Evolutionary conservation across 2,797 vertebrate species (phyloP).

Genomic region (Philypnodon macrostomus): DNA sequence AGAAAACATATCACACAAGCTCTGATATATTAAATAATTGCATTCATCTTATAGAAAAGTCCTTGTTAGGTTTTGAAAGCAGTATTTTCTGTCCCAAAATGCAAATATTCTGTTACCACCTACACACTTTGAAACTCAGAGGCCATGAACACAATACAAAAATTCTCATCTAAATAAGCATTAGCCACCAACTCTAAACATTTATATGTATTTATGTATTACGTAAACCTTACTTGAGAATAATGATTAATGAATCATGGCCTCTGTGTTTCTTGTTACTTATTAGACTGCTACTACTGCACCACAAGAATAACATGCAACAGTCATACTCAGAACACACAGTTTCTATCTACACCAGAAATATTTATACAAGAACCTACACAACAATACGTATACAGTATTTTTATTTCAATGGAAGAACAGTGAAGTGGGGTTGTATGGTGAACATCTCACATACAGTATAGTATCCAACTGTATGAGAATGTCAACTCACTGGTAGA

Average conservation of each 20-base stretch:
- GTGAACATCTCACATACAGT: no score
- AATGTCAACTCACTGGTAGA: no score
- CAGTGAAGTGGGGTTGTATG: no score
- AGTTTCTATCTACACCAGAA: conserved; percentile 15
- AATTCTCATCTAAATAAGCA: no score
- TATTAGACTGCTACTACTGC: conserved; percentile 1
- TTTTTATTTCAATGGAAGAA: no score
- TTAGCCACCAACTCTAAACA: no score
- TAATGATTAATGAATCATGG: conserved; percentile 15
- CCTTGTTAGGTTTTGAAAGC: no score
- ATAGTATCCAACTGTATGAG: no score
- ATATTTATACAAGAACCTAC: conserved; percentile 30
- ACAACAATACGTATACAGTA: conserved; percentile 6
- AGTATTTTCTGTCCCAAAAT: conserved; percentile 45
- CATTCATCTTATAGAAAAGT: no score
- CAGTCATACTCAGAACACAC: conserved; percentile 32
- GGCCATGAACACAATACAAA: conserved; percentile 42
- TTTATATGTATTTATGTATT: no score
- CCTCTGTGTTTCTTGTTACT: not conserved
- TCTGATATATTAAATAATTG: no score
- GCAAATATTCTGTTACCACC: conserved; percentile 14
- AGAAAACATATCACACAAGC: conserved; percentile 56
- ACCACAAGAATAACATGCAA: conserved; percentile 41
- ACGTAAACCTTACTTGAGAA: conserved; percentile 12
- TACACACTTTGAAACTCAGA: conserved; percentile 18